Percentiles rank a stretch among this genome's conserved stretches.
These are phyloP conservation scores for Oncorhynchus masou DNA, from an alignment of 2,113 vertebrate species.

Conservation along the genomic window DNA sequence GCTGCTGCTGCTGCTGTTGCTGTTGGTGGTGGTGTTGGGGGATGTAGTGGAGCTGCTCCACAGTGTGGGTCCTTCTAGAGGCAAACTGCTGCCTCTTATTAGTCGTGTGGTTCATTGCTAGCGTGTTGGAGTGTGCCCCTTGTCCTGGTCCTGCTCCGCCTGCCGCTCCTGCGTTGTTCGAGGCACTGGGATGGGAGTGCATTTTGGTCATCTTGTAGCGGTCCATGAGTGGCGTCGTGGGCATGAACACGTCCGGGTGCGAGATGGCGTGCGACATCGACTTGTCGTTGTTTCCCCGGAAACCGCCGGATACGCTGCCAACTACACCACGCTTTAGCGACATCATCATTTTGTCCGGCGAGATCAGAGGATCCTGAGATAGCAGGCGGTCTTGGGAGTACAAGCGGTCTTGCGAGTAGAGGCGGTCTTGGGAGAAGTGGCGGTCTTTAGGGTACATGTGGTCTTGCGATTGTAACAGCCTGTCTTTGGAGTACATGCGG, in stretches of 20 bases:
- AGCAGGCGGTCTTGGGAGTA: slow-evolving; percentile 92
- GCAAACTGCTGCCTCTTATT: slow-evolving; percentile 96
- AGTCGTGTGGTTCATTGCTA: slow-evolving; percentile 87
- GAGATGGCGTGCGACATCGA: slow-evolving; percentile 91
- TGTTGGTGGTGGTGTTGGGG: slow-evolving; percentile 78
- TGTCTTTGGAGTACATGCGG: slow-evolving; percentile 91
- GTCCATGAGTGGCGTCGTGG: slow-evolving; percentile 94
- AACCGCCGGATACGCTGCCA: slow-evolving; percentile 64
- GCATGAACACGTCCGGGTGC: slow-evolving; percentile 95
- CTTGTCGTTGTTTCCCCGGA: slow-evolving; percentile 83
- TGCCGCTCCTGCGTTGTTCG: slow-evolving; percentile 78
- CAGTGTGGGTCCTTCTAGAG: slow-evolving; percentile 94
- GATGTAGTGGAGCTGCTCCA: slow-evolving; percentile 95
- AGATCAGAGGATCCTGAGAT: slow-evolving; percentile 95
- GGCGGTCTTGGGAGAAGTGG: slow-evolving; percentile 90
- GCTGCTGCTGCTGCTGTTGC: slow-evolving; percentile 80
- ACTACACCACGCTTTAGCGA: slow-evolving; percentile 77
- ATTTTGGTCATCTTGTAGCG: slow-evolving; percentile 99
- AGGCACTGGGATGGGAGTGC: slow-evolving; percentile 98
- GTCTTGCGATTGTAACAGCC: slow-evolving; percentile 82
- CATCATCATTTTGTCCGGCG: slow-evolving; percentile 83
- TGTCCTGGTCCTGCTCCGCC: slow-evolving; percentile 3
- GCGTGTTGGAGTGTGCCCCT: slow-evolving; percentile 80
- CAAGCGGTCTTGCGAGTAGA: slow-evolving; percentile 91
- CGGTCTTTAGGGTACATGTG: slow-evolving; percentile 75